Percentiles rank a stretch among this genome's conserved stretches.
phyloP scores from a whole-genome alignment of 2,888 invertebrate genomes.

The Ephialtes manifestator region DNA sequence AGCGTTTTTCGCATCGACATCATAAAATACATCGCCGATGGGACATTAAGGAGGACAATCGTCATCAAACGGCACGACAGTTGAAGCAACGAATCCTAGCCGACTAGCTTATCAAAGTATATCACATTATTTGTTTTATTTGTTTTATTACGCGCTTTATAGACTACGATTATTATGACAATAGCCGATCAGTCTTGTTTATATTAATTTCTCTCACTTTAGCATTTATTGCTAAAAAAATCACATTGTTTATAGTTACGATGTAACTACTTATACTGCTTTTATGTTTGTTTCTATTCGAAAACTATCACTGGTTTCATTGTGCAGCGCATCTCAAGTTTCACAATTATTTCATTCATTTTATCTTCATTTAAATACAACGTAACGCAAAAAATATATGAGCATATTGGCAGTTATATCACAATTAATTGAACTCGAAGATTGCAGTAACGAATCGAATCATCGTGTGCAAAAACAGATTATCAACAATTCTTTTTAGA shows the following conservation, averaged over 20 bases:
- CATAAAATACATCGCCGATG: constrained; percentile 44
- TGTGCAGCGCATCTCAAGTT: constrained; percentile 56
- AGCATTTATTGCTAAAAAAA: constrained; percentile 66
- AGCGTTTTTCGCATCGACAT: constrained; percentile 41
- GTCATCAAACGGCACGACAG: constrained; percentile 39
- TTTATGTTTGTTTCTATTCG: constrained; percentile 28
- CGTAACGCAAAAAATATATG: constrained; percentile 35
- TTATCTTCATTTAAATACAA: constrained; percentile 41
- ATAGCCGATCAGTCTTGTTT: constrained; percentile 80
- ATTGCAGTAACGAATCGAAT: constrained; percentile 39
- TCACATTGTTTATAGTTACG: constrained; percentile 61
- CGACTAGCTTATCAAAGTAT: constrained; percentile 81
- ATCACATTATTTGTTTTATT: constrained; percentile 73
- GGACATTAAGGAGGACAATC: constrained; percentile 17
- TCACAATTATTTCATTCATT: constrained; percentile 41
- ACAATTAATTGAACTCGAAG: constrained; percentile 56
- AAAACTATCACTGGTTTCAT: constrained; percentile 51
- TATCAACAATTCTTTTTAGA: constrained; percentile 20
- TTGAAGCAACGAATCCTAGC: constrained; percentile 55
- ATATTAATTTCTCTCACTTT: constrained; percentile 66
- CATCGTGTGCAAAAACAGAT: constrained; percentile 34
- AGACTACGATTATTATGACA: constrained; percentile 76
- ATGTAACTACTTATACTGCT: constrained; percentile 39
- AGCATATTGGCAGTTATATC: constrained; percentile 63
- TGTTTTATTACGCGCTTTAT: constrained; percentile 63